Evolutionary conservation across 2,888 invertebrate genomes (phyloP).

Genomic region (Torymus aiolomorphi): DNA sequence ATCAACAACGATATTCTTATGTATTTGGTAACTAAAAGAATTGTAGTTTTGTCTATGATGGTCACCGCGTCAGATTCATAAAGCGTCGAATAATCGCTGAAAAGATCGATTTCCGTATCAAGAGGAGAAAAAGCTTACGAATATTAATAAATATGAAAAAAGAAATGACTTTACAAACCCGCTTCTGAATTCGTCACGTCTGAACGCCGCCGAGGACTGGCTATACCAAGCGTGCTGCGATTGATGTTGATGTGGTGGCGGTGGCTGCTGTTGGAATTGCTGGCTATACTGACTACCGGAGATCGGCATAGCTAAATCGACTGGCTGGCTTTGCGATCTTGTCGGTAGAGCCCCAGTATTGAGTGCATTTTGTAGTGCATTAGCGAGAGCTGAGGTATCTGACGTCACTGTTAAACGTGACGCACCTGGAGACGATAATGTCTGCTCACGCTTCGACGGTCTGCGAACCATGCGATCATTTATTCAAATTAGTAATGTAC

Average conservation of each 20-base stretch:
- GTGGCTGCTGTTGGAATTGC: slow-evolving; percentile 65
- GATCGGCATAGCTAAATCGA: slow-evolving; percentile 72
- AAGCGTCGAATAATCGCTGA: no score
- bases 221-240: slow-evolving; percentile 63
- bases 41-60: no score
- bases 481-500: no score
- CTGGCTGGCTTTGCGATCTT: slow-evolving; percentile 76
- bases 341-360: slow-evolving; percentile 72
- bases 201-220: slow-evolving; percentile 72
- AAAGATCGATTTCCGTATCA: no score
- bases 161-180: slow-evolving; percentile 62
- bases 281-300: slow-evolving; percentile 61
- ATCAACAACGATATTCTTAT: no score
- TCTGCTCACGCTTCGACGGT: slow-evolving; percentile 69
- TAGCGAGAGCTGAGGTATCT: slow-evolving; percentile 71
- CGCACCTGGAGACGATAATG: slow-evolving; percentile 67
- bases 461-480: slow-evolving; percentile 65
- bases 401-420: slow-evolving; percentile 72
- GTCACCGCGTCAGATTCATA: no score
- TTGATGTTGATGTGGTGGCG: slow-evolving; percentile 62
- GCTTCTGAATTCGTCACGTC: slow-evolving; percentile 71
- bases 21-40: no score
- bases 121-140: no score
- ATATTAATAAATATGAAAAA: neutral
- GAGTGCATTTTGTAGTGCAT: slow-evolving; percentile 69